phyloP scores from a whole-genome alignment of 2,797 vertebrate genomes.

The Xyrichtys novacula region DNA sequence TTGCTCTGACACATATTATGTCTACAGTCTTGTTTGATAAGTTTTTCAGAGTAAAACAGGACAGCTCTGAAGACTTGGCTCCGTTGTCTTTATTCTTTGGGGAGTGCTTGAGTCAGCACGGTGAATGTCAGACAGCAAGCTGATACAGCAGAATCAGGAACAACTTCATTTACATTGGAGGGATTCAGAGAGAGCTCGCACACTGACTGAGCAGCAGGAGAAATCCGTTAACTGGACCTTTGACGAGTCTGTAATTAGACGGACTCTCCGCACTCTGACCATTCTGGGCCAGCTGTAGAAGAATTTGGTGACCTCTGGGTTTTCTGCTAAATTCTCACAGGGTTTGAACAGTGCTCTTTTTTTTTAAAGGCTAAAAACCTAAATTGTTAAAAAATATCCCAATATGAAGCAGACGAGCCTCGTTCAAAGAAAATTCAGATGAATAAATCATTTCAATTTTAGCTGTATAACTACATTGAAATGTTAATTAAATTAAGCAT shows the following conservation, averaged over 20 bases:
- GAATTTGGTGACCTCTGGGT: no score
- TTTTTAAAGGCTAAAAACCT: no score
- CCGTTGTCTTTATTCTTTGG: constrained; percentile 19
- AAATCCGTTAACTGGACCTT: constrained; percentile 29
- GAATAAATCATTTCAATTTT: no score
- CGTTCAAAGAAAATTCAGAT: no score
- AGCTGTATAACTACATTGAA: no score
- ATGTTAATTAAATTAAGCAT: no score
- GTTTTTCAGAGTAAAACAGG: constrained; percentile 4
- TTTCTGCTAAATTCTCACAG: no score
- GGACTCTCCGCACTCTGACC: background rate
- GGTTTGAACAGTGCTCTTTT: no score
- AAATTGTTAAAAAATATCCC: no score
- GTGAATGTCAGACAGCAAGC: constrained; percentile 8
- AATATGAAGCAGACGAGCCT: no score
- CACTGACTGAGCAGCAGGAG: constrained; percentile 17
- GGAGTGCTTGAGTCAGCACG: constrained; percentile 27
- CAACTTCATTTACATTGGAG: constrained; percentile 45
- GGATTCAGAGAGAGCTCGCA: constrained; percentile 26
- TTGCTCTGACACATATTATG: constrained; percentile 14
- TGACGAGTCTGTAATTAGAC: constrained; percentile 35
- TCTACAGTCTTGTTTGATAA: constrained; percentile 8
- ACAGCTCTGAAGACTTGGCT: background rate
- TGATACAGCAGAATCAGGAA: constrained; percentile 47
- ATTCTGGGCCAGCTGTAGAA: no score